These are phyloP conservation scores for Cheilosia urbana DNA, from an alignment of 2,888 invertebrate species.

Conservation along the genomic window DNA sequence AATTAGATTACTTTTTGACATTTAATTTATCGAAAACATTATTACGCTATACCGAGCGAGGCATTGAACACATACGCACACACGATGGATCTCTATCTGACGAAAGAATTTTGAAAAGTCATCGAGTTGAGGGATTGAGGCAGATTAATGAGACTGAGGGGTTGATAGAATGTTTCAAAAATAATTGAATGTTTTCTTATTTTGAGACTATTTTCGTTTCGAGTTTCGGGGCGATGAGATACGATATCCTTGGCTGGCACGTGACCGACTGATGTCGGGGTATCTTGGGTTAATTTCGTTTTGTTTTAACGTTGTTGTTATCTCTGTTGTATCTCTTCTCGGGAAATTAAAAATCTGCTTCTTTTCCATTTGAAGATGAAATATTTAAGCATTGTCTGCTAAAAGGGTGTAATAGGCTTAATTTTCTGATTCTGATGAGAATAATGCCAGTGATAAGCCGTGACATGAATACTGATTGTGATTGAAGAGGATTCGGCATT, in stretches of 20 bases:
- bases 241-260: slow-evolving; percentile 47
- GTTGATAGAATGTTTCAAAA: slow-evolving; percentile 68
- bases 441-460: slow-evolving; percentile 68
- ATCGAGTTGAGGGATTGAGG: slow-evolving; percentile 26
- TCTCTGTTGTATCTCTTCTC: slow-evolving; percentile 18
- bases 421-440: slow-evolving; percentile 54
- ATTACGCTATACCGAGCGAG: slow-evolving; percentile 30
- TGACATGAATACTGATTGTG: slow-evolving; percentile 72
- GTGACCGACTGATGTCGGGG: slow-evolving; percentile 48
- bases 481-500: neutral
- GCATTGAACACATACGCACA: neutral
- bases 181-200: slow-evolving; percentile 70
- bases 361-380: slow-evolving; percentile 21
- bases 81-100: slow-evolving; percentile 44
- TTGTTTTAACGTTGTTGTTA: slow-evolving; percentile 18
- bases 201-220: slow-evolving; percentile 35
- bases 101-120: slow-evolving; percentile 52
- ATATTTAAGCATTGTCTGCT: slow-evolving; percentile 41
- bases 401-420: slow-evolving; percentile 65
- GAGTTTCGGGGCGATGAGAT: slow-evolving; percentile 31
- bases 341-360: slow-evolving; percentile 65
- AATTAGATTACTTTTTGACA: slow-evolving; percentile 73
- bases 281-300: slow-evolving; percentile 57
- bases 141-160: slow-evolving; percentile 7
- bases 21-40: slow-evolving; percentile 71